phyloP scores from a whole-genome alignment of 2,797 vertebrate genomes.

The Clamator glandarius region DNA sequence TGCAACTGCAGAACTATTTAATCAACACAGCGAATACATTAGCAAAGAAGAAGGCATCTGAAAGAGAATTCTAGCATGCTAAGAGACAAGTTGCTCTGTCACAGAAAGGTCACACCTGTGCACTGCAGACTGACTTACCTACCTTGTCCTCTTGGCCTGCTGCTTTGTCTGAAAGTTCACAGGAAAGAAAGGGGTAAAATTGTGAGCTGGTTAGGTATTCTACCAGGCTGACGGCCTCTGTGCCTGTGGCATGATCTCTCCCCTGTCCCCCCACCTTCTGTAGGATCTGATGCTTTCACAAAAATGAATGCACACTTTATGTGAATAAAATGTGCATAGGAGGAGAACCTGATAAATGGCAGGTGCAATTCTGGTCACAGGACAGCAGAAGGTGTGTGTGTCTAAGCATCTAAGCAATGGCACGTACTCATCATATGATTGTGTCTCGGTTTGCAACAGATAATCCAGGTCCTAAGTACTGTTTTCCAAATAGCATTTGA shows the following conservation, averaged over 20 bases:
- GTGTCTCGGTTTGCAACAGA: neutral
- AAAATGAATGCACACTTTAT: neutral
- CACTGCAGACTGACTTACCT: neutral
- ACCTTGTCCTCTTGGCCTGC: neutral
- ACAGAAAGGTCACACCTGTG: neutral
- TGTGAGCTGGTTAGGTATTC: neutral
- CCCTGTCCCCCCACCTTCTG: neutral
- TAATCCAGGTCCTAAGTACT: neutral
- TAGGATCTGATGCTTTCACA: neutral
- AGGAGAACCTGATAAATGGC: neutral
- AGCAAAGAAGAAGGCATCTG: slow-evolving; percentile 24
- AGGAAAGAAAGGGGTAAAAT: neutral
- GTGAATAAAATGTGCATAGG: neutral
- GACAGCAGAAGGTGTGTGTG: neutral
- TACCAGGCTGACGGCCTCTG: neutral
- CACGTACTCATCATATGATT: neutral
- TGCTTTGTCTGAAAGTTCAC: neutral
- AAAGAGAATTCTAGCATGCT: neutral
- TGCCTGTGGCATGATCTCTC: neutral
- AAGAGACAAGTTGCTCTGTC: slow-evolving; percentile 1
- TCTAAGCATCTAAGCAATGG: neutral
- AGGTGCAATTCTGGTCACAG: neutral
- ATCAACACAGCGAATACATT: slow-evolving; percentile 11
- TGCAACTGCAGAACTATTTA: neutral
- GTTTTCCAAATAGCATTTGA: neutral